Percentiles rank a stretch among this genome's conserved stretches.
Conservation (phyloP, 2,113 vertebrate species). For the Seriola rivoliana region DNA sequence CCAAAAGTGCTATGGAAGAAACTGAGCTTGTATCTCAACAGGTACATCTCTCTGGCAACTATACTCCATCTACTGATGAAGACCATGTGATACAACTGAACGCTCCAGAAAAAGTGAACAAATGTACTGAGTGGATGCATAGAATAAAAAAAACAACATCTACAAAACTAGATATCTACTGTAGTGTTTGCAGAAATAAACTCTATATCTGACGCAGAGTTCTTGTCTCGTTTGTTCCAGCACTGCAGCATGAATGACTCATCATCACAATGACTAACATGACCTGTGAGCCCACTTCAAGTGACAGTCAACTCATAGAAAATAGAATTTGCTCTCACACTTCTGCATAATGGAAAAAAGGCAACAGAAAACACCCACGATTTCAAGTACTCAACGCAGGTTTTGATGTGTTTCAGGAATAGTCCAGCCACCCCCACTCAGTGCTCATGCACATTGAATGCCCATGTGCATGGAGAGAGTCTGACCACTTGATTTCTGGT, state of each 20-base stretch:
- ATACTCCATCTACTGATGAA: background rate
- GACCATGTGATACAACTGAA: background rate
- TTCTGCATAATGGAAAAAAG: constrained; percentile 45
- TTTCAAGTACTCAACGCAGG: constrained; percentile 46
- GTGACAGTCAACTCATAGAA: constrained; percentile 71
- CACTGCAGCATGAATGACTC: constrained; percentile 74
- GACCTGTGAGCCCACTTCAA: constrained; percentile 75
- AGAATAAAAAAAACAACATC: background rate
- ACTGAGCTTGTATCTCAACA: background rate
- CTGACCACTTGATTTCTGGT: constrained; percentile 20
- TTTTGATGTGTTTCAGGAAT: constrained; percentile 59
- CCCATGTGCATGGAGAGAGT: constrained; percentile 25
- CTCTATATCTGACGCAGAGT: constrained; percentile 43
- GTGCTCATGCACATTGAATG: constrained; percentile 14
- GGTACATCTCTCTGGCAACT: background rate
- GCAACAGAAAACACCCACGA: constrained; percentile 43
- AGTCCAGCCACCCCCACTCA: constrained; percentile 47
- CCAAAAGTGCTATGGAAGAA: background rate
- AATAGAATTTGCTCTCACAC: constrained; percentile 59
- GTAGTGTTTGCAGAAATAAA: constrained; percentile 13
- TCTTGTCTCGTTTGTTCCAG: constrained; percentile 40
- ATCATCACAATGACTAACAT: constrained; percentile 78
- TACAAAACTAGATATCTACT: constrained; percentile 16
- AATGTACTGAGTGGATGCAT: background rate
- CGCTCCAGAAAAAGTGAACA: too few species aligned